Evolutionary conservation across 2,888 invertebrate species (phyloP), one percentile per base, ranked within the genome.

Genomic region (Leptopilina syphax): DNA sequence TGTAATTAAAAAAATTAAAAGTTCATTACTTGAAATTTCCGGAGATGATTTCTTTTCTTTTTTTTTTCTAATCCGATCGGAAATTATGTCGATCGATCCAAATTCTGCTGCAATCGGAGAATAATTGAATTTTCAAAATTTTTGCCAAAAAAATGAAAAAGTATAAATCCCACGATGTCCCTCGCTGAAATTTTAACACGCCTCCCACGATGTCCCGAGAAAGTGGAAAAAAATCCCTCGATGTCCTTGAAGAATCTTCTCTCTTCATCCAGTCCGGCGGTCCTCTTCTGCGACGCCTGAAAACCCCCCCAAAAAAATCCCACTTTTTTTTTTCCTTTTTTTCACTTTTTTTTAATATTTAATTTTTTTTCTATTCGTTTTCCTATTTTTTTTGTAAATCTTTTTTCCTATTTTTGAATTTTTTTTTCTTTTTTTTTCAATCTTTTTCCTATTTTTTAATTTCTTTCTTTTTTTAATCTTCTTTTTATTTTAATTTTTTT

Each of bases 221-320:
- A 34, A 6, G 44, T 44, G 6, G 44, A 44, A 44, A 44, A 8
- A 44, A 67, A 9, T 77, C 47, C 70, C 54, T 12, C 54, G 70
- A 13, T 13, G 34, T 54, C 79, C 65, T 34, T 34, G 34, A 34
- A 34, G 8, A 50, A 41, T 54, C 85, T 83, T 83, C 81, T 81
- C 80, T 84, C 84, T 84, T 83, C 57, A n/a, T 57, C 70, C 27
- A 27, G n/a, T 34, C n/a, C 83, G 77, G 78, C 79, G 77, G 80
- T 80, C 80, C 78, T 84, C 86, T 85, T 84, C 85, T 82, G 79
- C 81, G 83, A 4, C 18, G 73, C 41, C 57, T 73, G 34, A 41
- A 73, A 73, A 73, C 80, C 77, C 63, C 63, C 83, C 81, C 77
- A 70, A 81, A 83, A 84, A 18, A 63, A 81, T 85, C 81, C 82